Evolutionary conservation across 92 coral and sea anemone genomes (phyloP).

Genomic region (Parazoanthus darwini): DNA sequence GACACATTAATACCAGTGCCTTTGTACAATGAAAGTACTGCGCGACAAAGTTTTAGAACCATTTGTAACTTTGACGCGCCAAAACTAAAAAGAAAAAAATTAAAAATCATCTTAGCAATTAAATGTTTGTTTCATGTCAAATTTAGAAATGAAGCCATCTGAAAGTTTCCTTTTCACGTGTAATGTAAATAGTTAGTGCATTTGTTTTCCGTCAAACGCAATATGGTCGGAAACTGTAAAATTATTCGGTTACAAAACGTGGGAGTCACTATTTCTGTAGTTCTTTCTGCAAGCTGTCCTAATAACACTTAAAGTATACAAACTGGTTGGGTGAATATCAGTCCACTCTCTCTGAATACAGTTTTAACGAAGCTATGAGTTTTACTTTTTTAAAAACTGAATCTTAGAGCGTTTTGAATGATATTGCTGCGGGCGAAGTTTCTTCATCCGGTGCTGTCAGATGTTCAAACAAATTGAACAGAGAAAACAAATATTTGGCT

Average conservation of each 20-base stretch:
- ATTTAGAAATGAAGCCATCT: not conserved
- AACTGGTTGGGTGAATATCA: not conserved
- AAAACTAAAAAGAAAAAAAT: not conserved
- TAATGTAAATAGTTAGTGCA: not conserved
- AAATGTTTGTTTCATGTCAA: not conserved
- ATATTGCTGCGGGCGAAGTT: not conserved
- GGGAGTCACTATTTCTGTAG: not conserved
- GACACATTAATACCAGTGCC: not conserved
- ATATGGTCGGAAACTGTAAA: not conserved
- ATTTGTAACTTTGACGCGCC: not conserved
- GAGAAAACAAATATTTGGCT: no score
- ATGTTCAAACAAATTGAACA: not conserved
- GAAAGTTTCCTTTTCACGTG: constrained; percentile 2
- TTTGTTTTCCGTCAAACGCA: not conserved
- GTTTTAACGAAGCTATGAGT: not conserved
- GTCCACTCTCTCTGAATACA: not conserved
- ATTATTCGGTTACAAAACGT: not conserved
- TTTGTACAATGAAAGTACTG: not conserved
- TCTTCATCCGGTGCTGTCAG: not conserved
- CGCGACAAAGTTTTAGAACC: not conserved
- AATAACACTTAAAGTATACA: not conserved
- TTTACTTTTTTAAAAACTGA: no score
- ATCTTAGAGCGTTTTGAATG: not conserved
- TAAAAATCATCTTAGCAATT: not conserved
- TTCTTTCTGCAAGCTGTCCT: not conserved